Base-by-base conservation (phyloP, 1,140 invertebrate genomes). In the Plutomurus gul region DNA sequence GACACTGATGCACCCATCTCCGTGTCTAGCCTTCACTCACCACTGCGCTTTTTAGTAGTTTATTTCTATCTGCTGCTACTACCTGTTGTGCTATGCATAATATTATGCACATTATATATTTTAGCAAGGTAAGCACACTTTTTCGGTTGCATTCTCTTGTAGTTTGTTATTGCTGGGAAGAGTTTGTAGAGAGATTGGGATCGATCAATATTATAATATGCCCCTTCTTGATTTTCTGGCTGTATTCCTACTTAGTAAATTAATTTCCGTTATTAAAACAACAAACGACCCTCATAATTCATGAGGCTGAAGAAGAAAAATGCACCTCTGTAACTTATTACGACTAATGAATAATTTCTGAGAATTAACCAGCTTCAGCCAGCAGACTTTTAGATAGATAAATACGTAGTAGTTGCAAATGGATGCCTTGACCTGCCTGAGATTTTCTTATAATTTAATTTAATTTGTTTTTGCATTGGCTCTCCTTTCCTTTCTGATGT, bases 401-500 rank as follows among this genome's bases (percentile, higher is more conserved):
- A n/a, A n/a, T n/a, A n/a, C n/a, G n/a, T n/a, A n/a, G n/a, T n/a
- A n/a, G n/a, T n/a, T n/a, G n/a, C 36, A 30, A 60, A 65, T 65
- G 56, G 56, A 65, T 65, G 27, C 56, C 56, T 65, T 65, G 56
- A 65, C 56, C 56, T 65, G 56, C 56, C 56, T 65, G 56, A 65
- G 56, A 65, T 65, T 65, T 65, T 65, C 56, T 30, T 65, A 65
- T 65, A 65, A 65, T 65, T 65, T 65, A 65, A 65, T 65, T 65
- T 65, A 65, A 65, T 65, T 65, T 36, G 56, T 33, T 65, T 65
- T 60, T 65, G n/a, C 56, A 65, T 65, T 65, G 27, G 27, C 56
- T 65, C 56, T 65, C 56, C 56, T 65, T 65, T 65, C 56, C 56
- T 65, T 65, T 65, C 56, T 65, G 56, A 65, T 33, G 56, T 65